phyloP scores from a whole-genome alignment of 2,888 invertebrate genomes.

The Phorcus lineatus region DNA sequence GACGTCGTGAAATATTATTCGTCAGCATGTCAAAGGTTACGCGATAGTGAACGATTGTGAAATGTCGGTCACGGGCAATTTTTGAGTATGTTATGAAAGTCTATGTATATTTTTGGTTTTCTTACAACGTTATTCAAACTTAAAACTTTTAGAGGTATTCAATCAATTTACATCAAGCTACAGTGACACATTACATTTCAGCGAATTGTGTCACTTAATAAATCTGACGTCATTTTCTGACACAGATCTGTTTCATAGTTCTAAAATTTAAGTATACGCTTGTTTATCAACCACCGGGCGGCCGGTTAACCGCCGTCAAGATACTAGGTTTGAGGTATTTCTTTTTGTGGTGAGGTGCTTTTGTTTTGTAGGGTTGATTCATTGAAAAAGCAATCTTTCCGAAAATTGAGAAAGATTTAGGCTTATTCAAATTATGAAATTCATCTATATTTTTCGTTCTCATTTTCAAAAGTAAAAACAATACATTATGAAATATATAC shows the following conservation, averaged over 20 bases:
- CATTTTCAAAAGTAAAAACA: background rate
- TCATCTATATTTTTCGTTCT: background rate
- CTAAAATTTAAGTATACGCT: background rate
- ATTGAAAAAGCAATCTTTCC: too few species aligned
- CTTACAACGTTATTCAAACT: background rate
- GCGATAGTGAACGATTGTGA: slow-evolving; percentile 5
- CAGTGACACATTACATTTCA: background rate
- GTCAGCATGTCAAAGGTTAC: background rate
- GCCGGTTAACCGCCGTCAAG: background rate
- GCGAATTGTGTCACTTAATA: background rate
- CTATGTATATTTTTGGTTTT: background rate
- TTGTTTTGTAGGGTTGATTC: background rate
- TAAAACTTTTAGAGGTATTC: background rate
- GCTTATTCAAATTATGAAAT: too few species aligned
- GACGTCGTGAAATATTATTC: background rate
- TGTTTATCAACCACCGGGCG: background rate
- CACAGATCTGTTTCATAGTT: background rate
- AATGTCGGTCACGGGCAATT: background rate
- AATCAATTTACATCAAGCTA: background rate
- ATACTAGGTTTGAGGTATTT: too few species aligned
- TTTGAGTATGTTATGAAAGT: too few species aligned
- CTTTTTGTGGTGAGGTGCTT: background rate
- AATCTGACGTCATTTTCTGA: background rate
- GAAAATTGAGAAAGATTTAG: too few species aligned
- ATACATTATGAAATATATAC: background rate